Conservation (phyloP, 2,888 invertebrate species). For the Protonemura montana region DNA sequence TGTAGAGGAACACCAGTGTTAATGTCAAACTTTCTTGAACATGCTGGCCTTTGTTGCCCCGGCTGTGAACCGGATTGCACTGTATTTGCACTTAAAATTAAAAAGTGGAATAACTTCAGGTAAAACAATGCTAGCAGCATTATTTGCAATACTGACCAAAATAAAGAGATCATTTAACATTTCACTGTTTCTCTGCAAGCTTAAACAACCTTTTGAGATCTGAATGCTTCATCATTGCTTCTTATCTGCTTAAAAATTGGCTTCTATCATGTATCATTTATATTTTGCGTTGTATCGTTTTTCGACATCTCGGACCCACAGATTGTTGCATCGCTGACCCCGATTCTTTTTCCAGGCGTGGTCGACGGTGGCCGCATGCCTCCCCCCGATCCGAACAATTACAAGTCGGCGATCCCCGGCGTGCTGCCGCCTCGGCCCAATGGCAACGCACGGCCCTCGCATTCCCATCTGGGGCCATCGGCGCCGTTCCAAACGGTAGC, state of each 20-base stretch:
- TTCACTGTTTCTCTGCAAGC: no score
- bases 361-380: conserved; percentile 13
- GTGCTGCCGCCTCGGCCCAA: conserved; percentile 22
- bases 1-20: no score
- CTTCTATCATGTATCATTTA: neutral
- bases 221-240: no score
- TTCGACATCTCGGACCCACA: neutral
- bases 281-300: neutral
- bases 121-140: no score
- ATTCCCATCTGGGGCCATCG: conserved; percentile 35
- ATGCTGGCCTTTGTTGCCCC: no score
- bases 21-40: no score
- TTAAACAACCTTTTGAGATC: no score
- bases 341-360: conserved; percentile 29
- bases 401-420: conserved; percentile 27
- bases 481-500: conserved; percentile 47
- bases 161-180: no score
- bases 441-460: conserved; percentile 1
- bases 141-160: no score
- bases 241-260: neutral
- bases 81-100: no score
- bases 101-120: no score
- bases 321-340: neutral
- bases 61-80: no score
- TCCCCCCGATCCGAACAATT: conserved; percentile 3